These are phyloP conservation scores for Butorides virescens DNA, from an alignment of 2,113 vertebrate genomes.

Conservation along the genomic window DNA sequence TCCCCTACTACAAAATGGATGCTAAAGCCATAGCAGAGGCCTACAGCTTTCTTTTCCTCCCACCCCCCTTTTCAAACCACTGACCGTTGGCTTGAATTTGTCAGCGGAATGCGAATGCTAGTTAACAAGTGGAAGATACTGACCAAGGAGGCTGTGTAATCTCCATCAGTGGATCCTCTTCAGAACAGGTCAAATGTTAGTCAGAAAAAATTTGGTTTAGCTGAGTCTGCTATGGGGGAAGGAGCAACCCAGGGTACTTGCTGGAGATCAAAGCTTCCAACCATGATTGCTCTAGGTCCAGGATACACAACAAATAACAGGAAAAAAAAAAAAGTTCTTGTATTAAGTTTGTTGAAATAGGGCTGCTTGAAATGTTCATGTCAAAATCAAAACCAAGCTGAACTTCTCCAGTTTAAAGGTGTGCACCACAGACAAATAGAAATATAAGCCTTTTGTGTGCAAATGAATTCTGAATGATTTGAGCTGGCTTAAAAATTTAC, in stretches of 20 bases:
- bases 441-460: neutral
- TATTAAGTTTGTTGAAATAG: neutral
- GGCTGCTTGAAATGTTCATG: neutral
- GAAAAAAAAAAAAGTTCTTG: neutral
- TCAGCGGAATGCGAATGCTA: neutral
- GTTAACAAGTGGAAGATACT: neutral
- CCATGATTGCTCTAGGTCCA: neutral
- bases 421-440: neutral
- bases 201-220: neutral
- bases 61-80: neutral
- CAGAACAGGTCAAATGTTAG: neutral
- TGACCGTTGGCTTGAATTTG: neutral
- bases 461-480: neutral
- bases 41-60: neutral
- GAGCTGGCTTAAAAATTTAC: neutral
- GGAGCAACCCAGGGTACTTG: neutral
- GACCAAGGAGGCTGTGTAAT: neutral
- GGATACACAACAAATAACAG: neutral
- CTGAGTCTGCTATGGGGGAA: neutral
- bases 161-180: neutral
- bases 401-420: constrained; percentile 15
- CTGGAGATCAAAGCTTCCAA: neutral
- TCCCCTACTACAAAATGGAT: neutral
- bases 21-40: neutral
- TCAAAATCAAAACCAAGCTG: constrained; percentile 27